Evolutionary conservation across 2,797 vertebrate species (phyloP).

Genomic region (Scyliorhinus canicula): DNA sequence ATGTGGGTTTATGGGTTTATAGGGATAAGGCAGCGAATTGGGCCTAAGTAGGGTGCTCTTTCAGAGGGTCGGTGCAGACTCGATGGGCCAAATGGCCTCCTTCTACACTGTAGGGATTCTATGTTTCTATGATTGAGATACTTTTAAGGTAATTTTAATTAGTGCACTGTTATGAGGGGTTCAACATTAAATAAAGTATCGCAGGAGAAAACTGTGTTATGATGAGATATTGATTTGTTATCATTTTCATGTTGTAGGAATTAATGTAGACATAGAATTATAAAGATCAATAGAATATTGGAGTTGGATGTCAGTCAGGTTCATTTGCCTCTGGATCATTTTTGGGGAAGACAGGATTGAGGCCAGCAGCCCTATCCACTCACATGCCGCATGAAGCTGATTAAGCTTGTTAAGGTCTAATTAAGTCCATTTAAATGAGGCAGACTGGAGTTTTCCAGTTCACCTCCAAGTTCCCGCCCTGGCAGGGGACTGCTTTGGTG

Average conservation of each 20-base stretch:
- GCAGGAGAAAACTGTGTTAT: not conserved
- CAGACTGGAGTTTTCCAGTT: too few relatives aligned
- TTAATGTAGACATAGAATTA: too few relatives aligned
- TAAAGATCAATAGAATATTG: not conserved
- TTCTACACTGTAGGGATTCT: too few relatives aligned
- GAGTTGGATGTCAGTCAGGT: not conserved
- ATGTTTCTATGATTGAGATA: too few relatives aligned
- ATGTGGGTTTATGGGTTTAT: too few relatives aligned
- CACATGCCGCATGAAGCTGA: not conserved
- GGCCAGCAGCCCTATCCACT: not conserved
- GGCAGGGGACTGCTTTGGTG: not conserved
- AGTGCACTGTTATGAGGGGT: not conserved
- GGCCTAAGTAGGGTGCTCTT: too few relatives aligned
- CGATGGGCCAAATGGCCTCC: too few relatives aligned
- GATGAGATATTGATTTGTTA: not conserved
- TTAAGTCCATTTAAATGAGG: not conserved
- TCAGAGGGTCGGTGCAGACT: too few relatives aligned
- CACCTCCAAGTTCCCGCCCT: not conserved
- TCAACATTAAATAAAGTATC: not conserved
- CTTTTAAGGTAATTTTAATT: not conserved
- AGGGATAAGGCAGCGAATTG: too few relatives aligned
- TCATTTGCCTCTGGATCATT: not conserved
- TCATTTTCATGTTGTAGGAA: not conserved
- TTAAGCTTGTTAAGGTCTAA: not conserved
- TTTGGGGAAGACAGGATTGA: not conserved